Evolutionary conservation across 2,797 vertebrate genomes (phyloP).

Genomic region (Paramormyrops hopkinsi): DNA sequence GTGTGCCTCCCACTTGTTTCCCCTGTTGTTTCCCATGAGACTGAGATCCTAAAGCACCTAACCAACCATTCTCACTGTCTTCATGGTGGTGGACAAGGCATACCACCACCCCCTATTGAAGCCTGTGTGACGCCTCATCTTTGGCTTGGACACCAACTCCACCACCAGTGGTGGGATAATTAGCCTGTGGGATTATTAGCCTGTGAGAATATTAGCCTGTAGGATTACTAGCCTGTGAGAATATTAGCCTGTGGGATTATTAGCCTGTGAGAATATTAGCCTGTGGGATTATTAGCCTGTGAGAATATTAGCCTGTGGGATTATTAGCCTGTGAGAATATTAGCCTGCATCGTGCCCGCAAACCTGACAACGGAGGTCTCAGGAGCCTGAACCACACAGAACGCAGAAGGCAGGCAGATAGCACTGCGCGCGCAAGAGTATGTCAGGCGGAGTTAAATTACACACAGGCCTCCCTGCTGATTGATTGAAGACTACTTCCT

Average conservation of each 20-base stretch:
- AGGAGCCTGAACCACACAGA: background rate
- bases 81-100: background rate
- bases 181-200: too few species aligned
- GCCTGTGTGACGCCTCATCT: background rate
- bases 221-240: too few species aligned
- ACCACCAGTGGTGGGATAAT: background rate
- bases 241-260: too few species aligned
- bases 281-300: background rate
- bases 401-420: background rate
- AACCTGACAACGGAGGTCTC: background rate
- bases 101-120: background rate
- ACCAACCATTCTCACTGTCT: background rate
- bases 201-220: too few species aligned
- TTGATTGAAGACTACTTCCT: background rate
- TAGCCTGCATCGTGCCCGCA: background rate
- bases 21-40: background rate
- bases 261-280: background rate
- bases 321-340: background rate
- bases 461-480: background rate
- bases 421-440: background rate
- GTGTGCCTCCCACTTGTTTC: background rate
- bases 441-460: background rate
- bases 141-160: background rate
- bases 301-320: background rate
- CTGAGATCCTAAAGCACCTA: background rate